phyloP scores from a whole-genome alignment of 2,888 invertebrate species.

The Listrodromus nycthemerus region DNA sequence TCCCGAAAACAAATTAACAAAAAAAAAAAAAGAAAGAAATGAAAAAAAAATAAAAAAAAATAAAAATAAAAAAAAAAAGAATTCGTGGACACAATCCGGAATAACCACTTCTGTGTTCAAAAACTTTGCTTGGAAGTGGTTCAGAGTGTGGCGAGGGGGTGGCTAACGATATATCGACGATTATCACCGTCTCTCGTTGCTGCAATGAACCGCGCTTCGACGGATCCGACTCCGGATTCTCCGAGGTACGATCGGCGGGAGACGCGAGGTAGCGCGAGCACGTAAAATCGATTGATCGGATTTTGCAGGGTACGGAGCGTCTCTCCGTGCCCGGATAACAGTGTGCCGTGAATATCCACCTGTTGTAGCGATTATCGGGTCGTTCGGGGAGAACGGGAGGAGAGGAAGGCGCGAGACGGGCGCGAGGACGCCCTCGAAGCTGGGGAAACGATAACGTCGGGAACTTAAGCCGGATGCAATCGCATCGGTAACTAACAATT shows the following conservation, averaged over 20 bases:
- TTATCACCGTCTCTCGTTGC: constrained; percentile 55
- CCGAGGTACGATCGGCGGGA: constrained; percentile 21
- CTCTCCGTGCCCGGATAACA: constrained; percentile 35
- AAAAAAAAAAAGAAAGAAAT: too few relatives aligned
- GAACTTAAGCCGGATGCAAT: constrained; percentile 77
- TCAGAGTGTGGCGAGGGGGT: constrained; percentile 28
- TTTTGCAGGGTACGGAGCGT: constrained; percentile 50
- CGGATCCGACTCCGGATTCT: constrained; percentile 53
- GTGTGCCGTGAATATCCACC: constrained; percentile 70
- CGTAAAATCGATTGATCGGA: constrained; percentile 66
- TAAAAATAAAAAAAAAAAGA: constrained; percentile 16
- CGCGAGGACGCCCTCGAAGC: constrained; percentile 13
- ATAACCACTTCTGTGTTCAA: constrained; percentile 83
- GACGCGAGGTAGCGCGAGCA: constrained; percentile 62
- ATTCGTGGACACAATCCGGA: constrained; percentile 71
- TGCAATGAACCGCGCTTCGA: constrained; percentile 44
- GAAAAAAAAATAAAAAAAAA: constrained; percentile 51
- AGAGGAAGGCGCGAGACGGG: constrained; percentile 17
- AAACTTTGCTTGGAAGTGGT: constrained; percentile 73
- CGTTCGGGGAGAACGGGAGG: constrained; percentile 60
- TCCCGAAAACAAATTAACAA: constrained; percentile 37
- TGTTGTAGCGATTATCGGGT: constrained; percentile 74
- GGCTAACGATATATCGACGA: constrained; percentile 39
- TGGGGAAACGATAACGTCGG: constrained; percentile 60
- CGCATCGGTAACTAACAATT: constrained; percentile 78